A percentile compares a stretch with the other conserved stretches of the same genome.
Evolutionary conservation across 2,113 vertebrate species (phyloP).

Genomic region (Tringa solitaria): DNA sequence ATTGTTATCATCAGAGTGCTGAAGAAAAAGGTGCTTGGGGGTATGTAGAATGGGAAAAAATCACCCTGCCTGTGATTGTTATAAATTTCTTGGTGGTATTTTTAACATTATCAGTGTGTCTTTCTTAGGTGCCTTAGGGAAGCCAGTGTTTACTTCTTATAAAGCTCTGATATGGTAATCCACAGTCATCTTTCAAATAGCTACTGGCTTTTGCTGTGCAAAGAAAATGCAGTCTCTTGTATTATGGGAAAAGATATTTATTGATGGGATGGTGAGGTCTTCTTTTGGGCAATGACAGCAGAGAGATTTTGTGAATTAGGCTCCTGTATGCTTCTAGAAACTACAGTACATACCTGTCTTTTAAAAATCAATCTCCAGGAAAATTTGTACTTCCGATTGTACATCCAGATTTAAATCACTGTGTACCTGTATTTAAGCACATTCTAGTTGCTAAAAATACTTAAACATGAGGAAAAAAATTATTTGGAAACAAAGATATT

Average conservation of each 20-base stretch:
- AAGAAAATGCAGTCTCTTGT: background rate
- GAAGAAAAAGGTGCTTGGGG: background rate
- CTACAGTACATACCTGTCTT: background rate
- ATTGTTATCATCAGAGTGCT: background rate
- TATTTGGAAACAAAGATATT: background rate
- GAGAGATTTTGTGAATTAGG: background rate
- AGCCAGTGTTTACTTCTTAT: slow-evolving; percentile 46
- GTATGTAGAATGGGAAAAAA: background rate
- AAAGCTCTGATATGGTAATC: slow-evolving; percentile 47
- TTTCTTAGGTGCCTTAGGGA: slow-evolving; percentile 17
- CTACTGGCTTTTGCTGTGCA: background rate
- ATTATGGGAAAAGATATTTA: background rate
- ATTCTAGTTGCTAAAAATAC: background rate
- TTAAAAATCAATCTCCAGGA: background rate
- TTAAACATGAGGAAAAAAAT: background rate
- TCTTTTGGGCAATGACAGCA: background rate
- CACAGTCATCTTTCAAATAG: slow-evolving; percentile 12
- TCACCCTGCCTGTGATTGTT: background rate
- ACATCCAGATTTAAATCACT: background rate
- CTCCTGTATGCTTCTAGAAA: background rate
- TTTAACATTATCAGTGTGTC: slow-evolving; percentile 25
- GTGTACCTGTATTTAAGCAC: background rate
- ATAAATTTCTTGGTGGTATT: slow-evolving; percentile 42
- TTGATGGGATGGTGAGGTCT: background rate
- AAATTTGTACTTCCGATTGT: background rate